Evolutionary conservation across 2,888 invertebrate genomes (phyloP).

Genomic region (Marasmarcha lunaedactyla): DNA sequence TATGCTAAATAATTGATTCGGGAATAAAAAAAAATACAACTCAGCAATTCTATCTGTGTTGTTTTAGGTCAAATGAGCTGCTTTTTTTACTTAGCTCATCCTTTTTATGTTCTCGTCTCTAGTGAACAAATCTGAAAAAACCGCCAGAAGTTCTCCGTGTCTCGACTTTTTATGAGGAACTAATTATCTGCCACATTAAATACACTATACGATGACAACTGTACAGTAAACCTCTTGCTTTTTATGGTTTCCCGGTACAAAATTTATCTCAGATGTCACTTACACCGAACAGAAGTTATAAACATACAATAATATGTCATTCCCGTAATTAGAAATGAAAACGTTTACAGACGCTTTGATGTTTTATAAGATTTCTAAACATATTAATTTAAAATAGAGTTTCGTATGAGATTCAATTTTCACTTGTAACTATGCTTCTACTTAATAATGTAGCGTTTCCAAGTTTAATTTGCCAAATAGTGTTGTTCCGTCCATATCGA

Average conservation of each 20-base stretch:
- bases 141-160: no score
- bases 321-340: slow-evolving; percentile 26
- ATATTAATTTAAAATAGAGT: neutral
- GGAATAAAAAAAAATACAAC: no score
- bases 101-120: no score
- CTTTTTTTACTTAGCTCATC: no score
- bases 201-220: slow-evolving; percentile 39
- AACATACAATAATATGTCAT: slow-evolving; percentile 37
- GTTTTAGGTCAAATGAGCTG: neutral
- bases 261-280: slow-evolving; percentile 54
- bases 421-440: neutral
- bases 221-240: slow-evolving; percentile 31
- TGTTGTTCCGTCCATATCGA: no score
- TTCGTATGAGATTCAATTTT: neutral
- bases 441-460: neutral
- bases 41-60: no score
- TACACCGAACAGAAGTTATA: slow-evolving; percentile 31
- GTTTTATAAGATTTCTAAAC: slow-evolving; percentile 23
- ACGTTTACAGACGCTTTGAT: slow-evolving; percentile 32
- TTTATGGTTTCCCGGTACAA: slow-evolving; percentile 46
- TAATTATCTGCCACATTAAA: slow-evolving; percentile 51
- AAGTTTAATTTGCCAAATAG: neutral
- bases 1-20: no score
- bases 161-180: slow-evolving; percentile 31
- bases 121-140: no score